Conservation (phyloP, 2,113 vertebrate species). For the Aythya baeri region DNA sequence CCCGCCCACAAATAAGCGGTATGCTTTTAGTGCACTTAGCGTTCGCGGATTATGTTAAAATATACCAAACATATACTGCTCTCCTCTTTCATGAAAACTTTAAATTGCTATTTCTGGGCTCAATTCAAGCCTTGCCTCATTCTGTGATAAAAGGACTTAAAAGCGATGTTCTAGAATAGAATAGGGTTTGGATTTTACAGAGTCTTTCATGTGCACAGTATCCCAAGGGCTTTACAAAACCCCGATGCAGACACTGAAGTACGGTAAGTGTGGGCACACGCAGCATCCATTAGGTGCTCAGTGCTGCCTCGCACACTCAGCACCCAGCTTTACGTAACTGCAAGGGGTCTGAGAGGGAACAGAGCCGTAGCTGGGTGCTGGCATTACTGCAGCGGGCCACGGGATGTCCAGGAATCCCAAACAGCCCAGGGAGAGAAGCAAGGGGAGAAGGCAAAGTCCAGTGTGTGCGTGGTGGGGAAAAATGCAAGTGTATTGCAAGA, state of each 20-base stretch:
- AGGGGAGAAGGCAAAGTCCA: neutral
- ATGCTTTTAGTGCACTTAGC: conserved; percentile 68
- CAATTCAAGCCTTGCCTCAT: conserved; percentile 69
- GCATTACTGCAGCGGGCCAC: neutral
- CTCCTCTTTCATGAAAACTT: conserved; percentile 71
- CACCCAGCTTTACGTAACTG: neutral
- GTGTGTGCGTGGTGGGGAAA: rapidly evolving
- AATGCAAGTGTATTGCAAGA: neutral
- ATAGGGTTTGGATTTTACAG: conserved; percentile 61
- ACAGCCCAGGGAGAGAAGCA: neutral
- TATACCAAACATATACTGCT: conserved; percentile 67
- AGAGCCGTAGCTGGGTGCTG: neutral
- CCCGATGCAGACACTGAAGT: conserved; percentile 33
- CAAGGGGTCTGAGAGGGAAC: rapidly evolving
- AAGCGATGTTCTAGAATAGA: conserved; percentile 67
- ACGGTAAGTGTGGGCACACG: neutral
- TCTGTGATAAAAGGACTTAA: conserved; percentile 72
- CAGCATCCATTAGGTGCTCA: neutral
- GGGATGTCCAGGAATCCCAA: neutral
- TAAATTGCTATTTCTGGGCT: conserved; percentile 69
- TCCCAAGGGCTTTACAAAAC: conserved; percentile 70
- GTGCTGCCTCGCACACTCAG: neutral
- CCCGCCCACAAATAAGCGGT: conserved; percentile 52
- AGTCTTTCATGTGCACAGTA: conserved; percentile 41
- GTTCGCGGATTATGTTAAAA: conserved; percentile 75